These are phyloP conservation scores for Caenorhabditis inopinata DNA, from an alignment of 1,140 invertebrate genomes.

Conservation along the genomic window DNA sequence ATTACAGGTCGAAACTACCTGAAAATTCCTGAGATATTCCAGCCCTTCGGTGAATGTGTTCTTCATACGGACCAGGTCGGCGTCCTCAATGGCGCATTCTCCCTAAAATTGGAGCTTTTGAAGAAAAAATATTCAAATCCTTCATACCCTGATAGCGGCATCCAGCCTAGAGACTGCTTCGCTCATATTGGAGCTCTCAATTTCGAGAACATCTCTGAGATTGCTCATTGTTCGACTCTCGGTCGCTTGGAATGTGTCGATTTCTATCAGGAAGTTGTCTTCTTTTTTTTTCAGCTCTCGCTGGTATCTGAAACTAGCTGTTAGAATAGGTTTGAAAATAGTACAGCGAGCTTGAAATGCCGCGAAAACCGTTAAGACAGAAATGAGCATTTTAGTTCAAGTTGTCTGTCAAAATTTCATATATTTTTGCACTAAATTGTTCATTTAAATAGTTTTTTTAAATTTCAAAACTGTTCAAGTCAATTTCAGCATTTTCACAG, in stretches of 20 bases:
- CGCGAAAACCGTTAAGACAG: no score
- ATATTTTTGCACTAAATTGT: no score
- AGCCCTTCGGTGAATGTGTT: conserved; percentile 61
- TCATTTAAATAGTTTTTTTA: no score
- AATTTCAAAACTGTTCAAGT: no score
- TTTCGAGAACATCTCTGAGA: conserved; percentile 53
- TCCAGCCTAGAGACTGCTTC: conserved; percentile 49
- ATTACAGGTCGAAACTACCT: conserved; percentile 44
- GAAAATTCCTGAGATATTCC: conserved; percentile 63
- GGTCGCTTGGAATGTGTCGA: conserved; percentile 60
- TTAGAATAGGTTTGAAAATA: no score
- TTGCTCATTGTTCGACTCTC: conserved; percentile 56
- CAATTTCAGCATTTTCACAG: no score
- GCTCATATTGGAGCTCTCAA: conserved; percentile 51
- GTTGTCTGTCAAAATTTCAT: no score
- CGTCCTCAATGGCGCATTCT: conserved; percentile 53
- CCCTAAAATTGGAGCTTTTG: conserved; percentile 27
- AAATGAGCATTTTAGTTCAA: no score
- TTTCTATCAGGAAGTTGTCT: conserved; percentile 61
- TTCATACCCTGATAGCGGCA: conserved; percentile 40
- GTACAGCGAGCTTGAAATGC: no score
- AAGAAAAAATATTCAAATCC: neutral
- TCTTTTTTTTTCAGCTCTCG: conserved; percentile 58
- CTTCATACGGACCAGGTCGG: conserved; percentile 59
- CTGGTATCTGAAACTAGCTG: conserved; percentile 58